Conservation (phyloP, 2,888 invertebrate species). For the Acleris emargana region DNA sequence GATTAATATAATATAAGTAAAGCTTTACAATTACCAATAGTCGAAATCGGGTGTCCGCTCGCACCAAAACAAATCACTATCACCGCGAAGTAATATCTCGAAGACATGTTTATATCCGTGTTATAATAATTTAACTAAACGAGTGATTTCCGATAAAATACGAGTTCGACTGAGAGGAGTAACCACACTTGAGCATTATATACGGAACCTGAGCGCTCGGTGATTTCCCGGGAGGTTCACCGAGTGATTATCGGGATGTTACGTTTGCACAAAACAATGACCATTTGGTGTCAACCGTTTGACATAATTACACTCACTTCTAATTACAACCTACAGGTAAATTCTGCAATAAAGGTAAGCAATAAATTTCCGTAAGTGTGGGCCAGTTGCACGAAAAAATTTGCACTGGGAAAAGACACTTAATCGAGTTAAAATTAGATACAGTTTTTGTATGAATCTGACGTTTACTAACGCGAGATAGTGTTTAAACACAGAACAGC, state of each 20-base stretch:
- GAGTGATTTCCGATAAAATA: conserved; percentile 14
- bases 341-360: no score
- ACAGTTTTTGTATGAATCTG: no score
- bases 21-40: conserved; percentile 16
- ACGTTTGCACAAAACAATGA: no score
- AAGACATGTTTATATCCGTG: conserved; percentile 11
- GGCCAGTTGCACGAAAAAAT: no score
- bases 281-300: no score
- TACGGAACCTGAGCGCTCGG: conserved; percentile 13
- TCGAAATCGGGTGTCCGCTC: conserved; percentile 12
- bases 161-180: conserved; percentile 14
- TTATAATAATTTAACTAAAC: conserved; percentile 8
- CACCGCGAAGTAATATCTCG: conserved; percentile 13
- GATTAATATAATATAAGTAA: neutral
- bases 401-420: no score
- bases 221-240: conserved; percentile 19
- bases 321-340: no score
- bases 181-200: conserved; percentile 13
- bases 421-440: no score
- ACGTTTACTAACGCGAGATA: no score
- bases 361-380: no score
- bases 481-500: no score
- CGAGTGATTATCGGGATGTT: neutral
- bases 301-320: no score
- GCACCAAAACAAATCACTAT: conserved; percentile 25